Base-by-base conservation (phyloP, 2,888 invertebrate species). In the Lordiphosa andalusiaca region DNA sequence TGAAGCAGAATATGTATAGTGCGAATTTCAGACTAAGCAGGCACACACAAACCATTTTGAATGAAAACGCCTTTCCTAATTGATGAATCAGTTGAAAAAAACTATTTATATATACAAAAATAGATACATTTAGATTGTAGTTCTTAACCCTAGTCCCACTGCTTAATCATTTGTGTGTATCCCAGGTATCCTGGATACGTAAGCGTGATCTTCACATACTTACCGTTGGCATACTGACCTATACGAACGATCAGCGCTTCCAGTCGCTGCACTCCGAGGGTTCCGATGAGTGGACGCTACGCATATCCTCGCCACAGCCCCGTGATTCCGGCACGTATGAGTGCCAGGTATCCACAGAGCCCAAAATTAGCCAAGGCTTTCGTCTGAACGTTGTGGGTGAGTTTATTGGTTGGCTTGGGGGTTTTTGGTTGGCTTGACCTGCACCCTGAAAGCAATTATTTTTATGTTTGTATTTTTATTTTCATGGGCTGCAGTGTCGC, bases 121-220 rank as follows among this genome's bases (percentile, higher is more conserved):
- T 1, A 25, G 6, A 6, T 2, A 25, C 0, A 6, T 6, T 6
- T 25, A 6, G 25, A 25, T 25, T 0, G 6, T 6, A 25, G 25
- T 25, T 6, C 6, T 6, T 25, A 6, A 16, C 16, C 6, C 6
- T 25, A 25, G 6, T 25, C 6, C 7, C 3, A 25, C 7, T 25
- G 2, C 2, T 25, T 7, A 2, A 7, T 56, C 37, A n/a, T 23
- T 30, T 30, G 19, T 13, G 19, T 13, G n/a, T 42, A 10, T 13
- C 19, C 38, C 21, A 85, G 86, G 84, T 95, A 33, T 95, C 95
- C 7, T 95, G 95, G 95, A 95, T 95, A 77, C 91, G 95, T 13
- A 94, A 95, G 85, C 91, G 95, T 37, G 95, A 95, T 88, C 91
- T 95, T 54, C 95, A 95, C 91, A 93, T 94, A 74, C 90, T 94